Base-by-base conservation (phyloP, 2,888 invertebrate species). In the Agrenia bidenticulata region DNA sequence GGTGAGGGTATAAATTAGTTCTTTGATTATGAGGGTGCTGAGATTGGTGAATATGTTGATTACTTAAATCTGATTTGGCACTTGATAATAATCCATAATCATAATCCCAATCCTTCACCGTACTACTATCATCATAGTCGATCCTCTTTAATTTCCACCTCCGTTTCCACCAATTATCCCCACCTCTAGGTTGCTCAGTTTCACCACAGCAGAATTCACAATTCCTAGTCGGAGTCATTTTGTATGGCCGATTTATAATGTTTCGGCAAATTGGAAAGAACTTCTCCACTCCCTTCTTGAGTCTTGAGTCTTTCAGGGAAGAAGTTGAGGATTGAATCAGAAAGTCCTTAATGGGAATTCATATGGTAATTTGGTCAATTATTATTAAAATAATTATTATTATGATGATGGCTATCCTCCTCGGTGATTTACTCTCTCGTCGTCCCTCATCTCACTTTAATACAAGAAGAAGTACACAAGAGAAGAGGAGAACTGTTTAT, bases 311-410 rank as follows among this genome's bases (percentile, higher is more conserved):
- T 45, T 17, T 19, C 4, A 45, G 9, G 5, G n/a, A 45, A 19
- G 19, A 9, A 9, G 15, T 19, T 9, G n/a, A n/a, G n/a, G 19
- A 51, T 32, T 32, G 32, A 11, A 32, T 32, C 5, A 23, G 21
- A 21, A 51, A 24, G 19, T 57, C 19, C 26, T 57, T 57, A 57
- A 57, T 57, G 57, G 57, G 57, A 41, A 39, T 41, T 41, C 57
- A 57, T 57, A 57, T 57, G 57, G 42, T 57, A 57, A 57, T 57
- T 9, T 55, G 26, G 13, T 55, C 55, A 55, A 55, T 55, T 55
- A 55, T 55, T 24, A 55, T 55, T 55, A 55, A 55, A 55, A 55
- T 57, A 57, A 57, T 57, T 57, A 57, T 57, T 57, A 21, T 57
- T 5, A 41, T 57, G 57, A 57, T 57, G 57, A 57, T 39, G 41